These are phyloP conservation scores for Latrodectus hesperus DNA, from an alignment of 2,888 invertebrate genomes.

Conservation along the genomic window DNA sequence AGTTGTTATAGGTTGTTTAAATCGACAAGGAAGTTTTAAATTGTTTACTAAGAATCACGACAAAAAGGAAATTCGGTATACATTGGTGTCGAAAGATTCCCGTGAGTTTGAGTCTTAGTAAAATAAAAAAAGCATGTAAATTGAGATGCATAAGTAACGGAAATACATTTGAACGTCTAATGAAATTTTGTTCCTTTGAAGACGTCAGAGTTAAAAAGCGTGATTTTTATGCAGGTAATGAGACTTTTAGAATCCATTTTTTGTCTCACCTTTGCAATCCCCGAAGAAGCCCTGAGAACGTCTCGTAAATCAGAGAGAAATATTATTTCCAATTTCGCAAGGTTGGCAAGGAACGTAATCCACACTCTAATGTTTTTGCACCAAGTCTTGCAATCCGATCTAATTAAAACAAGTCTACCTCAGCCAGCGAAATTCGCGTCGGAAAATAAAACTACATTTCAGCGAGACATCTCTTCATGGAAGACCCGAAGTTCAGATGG, in stretches of 20 bases:
- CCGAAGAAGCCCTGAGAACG: constrained; percentile 16
- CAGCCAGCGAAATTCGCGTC: constrained; percentile 1
- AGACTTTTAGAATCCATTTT: constrained; percentile 16
- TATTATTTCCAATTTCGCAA: constrained; percentile 49
- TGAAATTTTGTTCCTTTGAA: neutral
- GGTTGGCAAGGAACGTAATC: constrained; percentile 52
- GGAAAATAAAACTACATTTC: no score
- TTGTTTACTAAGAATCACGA: no score
- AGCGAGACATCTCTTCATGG: no score
- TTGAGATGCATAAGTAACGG: neutral
- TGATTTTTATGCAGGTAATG: constrained; percentile 41
- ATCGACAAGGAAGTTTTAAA: no score
- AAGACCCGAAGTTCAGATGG: constrained; percentile 31
- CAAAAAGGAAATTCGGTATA: no score
- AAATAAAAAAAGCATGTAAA: neutral
- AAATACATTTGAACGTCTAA: neutral
- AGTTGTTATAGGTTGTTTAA: no score
- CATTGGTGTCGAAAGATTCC: neutral
- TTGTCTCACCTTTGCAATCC: constrained; percentile 22
- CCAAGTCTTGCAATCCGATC: constrained; percentile 47
- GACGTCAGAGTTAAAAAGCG: constrained; percentile 20
- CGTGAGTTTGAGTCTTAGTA: neutral
- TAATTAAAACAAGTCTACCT: constrained; percentile 67
- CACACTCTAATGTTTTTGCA: constrained; percentile 60
- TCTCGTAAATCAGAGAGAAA: constrained; percentile 47